phyloP scores from a whole-genome alignment of 2,888 invertebrate species.

The Aspidiotus destructor region DNA sequence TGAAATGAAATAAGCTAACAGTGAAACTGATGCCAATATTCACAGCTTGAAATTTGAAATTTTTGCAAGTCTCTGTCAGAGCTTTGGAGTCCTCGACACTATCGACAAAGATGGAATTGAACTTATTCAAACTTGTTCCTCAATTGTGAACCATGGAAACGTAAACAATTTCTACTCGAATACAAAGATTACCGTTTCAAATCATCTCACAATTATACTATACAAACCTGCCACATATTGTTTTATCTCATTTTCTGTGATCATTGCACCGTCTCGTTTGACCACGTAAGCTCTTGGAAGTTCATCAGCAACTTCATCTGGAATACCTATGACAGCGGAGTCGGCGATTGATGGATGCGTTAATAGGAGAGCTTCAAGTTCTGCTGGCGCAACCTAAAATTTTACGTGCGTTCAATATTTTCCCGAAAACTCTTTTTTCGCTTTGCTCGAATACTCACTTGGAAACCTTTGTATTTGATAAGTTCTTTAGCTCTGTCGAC shows the following conservation, averaged over 20 bases:
- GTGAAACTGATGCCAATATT: too few relatives aligned
- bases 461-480: conserved; percentile 49
- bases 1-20: too few relatives aligned
- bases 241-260: conserved; percentile 51
- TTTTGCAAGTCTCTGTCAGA: too few relatives aligned
- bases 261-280: conserved; percentile 47
- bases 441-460: conserved; percentile 40
- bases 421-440: neutral
- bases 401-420: neutral
- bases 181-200: neutral
- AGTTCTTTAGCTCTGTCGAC: conserved; percentile 47
- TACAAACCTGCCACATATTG: conserved; percentile 53
- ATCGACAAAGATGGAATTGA: too few relatives aligned
- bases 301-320: conserved; percentile 63
- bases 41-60: too few relatives aligned
- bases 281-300: conserved; percentile 66
- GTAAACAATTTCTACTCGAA: neutral
- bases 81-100: too few relatives aligned
- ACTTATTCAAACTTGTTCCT: too few relatives aligned
- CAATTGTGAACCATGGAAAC: too few relatives aligned
- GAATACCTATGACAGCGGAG: conserved; percentile 69
- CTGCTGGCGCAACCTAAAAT: conserved; percentile 71
- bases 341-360: conserved; percentile 62
- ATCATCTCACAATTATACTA: conserved; percentile 41
- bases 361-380: conserved; percentile 68